These are phyloP conservation scores for Rhagoletis zephyria DNA, from an alignment of 1,140 invertebrate species.

Conservation along the genomic window DNA sequence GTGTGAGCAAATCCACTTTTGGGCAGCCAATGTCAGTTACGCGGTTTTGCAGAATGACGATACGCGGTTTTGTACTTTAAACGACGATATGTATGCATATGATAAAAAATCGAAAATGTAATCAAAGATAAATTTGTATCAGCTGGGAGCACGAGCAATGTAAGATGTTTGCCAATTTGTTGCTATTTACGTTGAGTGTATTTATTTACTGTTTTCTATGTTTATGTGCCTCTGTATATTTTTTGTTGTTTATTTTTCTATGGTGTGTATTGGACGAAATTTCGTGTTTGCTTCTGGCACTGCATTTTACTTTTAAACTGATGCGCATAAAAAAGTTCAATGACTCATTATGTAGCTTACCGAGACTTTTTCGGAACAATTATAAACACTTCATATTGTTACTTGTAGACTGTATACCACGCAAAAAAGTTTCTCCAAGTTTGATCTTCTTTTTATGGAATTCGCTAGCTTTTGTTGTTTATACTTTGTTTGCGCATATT, in stretches of 20 bases:
- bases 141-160: neutral
- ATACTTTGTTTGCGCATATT: neutral
- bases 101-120: no score
- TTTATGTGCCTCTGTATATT: neutral
- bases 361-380: no score
- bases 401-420: no score
- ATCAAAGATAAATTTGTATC: no score
- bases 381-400: no score
- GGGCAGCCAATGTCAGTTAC: no score
- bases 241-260: neutral
- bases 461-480: neutral
- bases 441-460: no score
- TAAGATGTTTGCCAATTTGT: conserved; percentile 4
- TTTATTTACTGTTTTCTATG: neutral
- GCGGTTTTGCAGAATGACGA: no score
- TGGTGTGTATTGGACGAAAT: neutral
- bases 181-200: neutral
- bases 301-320: neutral
- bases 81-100: no score
- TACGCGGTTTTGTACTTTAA: no score
- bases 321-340: neutral
- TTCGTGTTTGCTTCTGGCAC: neutral
- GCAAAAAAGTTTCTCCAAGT: no score
- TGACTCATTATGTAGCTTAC: neutral
- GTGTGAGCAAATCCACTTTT: no score